phyloP scores from a whole-genome alignment of 2,888 invertebrate species.

The Andricus curvator region DNA sequence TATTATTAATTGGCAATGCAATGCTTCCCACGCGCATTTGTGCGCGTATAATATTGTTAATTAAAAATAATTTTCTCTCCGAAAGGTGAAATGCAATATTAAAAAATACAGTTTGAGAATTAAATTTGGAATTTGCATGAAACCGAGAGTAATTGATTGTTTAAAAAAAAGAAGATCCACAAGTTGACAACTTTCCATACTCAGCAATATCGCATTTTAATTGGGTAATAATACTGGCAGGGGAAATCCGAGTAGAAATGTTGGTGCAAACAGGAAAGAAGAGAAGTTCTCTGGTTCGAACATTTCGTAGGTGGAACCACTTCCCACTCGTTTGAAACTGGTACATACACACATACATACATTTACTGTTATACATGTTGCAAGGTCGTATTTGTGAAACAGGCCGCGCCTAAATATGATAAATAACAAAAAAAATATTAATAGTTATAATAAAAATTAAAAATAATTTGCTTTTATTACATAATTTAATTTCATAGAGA shows the following conservation, averaged over 20 bases:
- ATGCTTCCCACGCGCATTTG: too few relatives aligned
- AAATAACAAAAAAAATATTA: slow-evolving; percentile 13
- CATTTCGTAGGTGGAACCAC: slow-evolving; percentile 63
- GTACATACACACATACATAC: slow-evolving; percentile 51
- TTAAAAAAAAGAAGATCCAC: not conserved
- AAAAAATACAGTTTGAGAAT: not conserved
- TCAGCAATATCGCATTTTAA: slow-evolving; percentile 28
- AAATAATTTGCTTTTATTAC: not conserved
- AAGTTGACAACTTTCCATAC: slow-evolving; percentile 15
- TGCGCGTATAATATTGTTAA: too few relatives aligned
- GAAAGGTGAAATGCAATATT: too few relatives aligned
- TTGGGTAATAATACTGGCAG: slow-evolving; percentile 12
- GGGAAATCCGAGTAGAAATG: slow-evolving; percentile 28
- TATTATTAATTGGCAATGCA: too few relatives aligned
- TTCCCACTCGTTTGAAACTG: slow-evolving; percentile 62
- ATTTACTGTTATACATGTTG: slow-evolving; percentile 48
- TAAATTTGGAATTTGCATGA: not conserved
- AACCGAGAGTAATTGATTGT: not conserved
- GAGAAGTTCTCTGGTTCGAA: slow-evolving; percentile 39
- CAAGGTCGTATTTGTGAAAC: slow-evolving; percentile 56
- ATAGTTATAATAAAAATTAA: not conserved
- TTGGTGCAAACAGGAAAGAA: slow-evolving; percentile 35
- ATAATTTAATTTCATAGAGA: not conserved
- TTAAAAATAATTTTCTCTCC: too few relatives aligned
- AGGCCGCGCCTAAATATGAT: slow-evolving; percentile 50